Percentiles rank a stretch among this genome's conserved stretches.
Evolutionary conservation across 2,797 vertebrate species (phyloP).

Genomic region (Squalus acanthias): DNA sequence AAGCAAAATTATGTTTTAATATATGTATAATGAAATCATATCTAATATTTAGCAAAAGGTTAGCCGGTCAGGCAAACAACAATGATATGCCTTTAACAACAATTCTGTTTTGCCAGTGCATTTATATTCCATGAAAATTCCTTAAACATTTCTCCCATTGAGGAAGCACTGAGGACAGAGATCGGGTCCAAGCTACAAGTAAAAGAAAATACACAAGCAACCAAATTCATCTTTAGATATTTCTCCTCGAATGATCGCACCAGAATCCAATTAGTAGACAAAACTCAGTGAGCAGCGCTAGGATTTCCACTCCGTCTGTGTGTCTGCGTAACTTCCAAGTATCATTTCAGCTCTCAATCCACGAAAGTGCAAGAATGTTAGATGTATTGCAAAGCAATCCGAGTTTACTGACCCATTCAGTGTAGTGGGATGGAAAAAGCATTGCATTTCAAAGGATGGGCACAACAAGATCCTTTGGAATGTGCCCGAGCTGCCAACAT

Average conservation of each 20-base stretch:
- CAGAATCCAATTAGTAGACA: background rate
- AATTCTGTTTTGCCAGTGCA: background rate
- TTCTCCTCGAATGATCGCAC: background rate
- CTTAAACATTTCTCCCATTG: background rate
- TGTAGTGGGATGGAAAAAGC: background rate
- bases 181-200: background rate
- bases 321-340: background rate
- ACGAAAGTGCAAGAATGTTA: background rate
- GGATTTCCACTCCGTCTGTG: background rate
- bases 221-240: background rate
- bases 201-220: background rate
- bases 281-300: background rate
- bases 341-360: background rate
- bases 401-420: constrained; percentile 4
- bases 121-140: background rate
- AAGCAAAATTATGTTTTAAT: background rate
- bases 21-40: background rate
- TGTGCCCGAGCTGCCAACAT: background rate
- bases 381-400: background rate
- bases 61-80: background rate
- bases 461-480: background rate
- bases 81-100: background rate
- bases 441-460: background rate
- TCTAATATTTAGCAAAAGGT: background rate
- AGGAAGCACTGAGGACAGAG: background rate